Evolutionary conservation across 2,888 invertebrate species (phyloP).

Genomic region (Cosmopolites sordidus): DNA sequence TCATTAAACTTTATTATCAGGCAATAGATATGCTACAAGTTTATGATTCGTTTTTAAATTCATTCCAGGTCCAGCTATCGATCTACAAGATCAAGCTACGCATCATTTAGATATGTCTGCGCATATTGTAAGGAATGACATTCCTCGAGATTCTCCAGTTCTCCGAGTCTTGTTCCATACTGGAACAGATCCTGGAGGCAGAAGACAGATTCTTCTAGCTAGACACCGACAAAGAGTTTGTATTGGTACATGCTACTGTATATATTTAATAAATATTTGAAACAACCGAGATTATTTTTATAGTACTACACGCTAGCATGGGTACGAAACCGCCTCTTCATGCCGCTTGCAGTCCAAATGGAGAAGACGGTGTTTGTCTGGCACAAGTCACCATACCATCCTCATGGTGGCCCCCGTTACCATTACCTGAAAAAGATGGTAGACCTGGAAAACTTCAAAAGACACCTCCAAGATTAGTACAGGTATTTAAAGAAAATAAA

Average conservation of each 20-base stretch:
- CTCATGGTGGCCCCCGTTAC: slow-evolving; percentile 83
- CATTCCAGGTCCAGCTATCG: slow-evolving; percentile 47
- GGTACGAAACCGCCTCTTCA: slow-evolving; percentile 63
- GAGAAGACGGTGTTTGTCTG: slow-evolving; percentile 88
- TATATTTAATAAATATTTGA: too few relatives aligned
- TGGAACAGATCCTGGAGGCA: slow-evolving; percentile 77
- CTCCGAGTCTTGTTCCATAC: slow-evolving; percentile 89
- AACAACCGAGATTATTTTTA: slow-evolving; percentile 3
- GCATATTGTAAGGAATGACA: slow-evolving; percentile 81
- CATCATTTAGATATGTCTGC: slow-evolving; percentile 88
- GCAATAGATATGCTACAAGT: too few relatives aligned
- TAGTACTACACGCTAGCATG: slow-evolving; percentile 67
- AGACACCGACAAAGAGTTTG: slow-evolving; percentile 65
- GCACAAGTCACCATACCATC: slow-evolving; percentile 80
- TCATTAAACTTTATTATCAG: too few relatives aligned
- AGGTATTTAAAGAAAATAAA: slow-evolving; percentile 36
- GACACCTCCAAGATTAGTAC: slow-evolving; percentile 67
- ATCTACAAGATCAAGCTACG: slow-evolving; percentile 60
- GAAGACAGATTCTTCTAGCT: slow-evolving; percentile 60
- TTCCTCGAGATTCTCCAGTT: slow-evolving; percentile 87
- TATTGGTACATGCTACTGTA: slow-evolving; percentile 46
- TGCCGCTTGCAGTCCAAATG: slow-evolving; percentile 90
- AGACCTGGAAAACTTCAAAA: slow-evolving; percentile 46
- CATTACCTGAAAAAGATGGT: slow-evolving; percentile 60
- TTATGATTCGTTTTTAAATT: too few relatives aligned